Conservation (phyloP, 2,113 vertebrate genomes). For the Strigops habroptila region DNA sequence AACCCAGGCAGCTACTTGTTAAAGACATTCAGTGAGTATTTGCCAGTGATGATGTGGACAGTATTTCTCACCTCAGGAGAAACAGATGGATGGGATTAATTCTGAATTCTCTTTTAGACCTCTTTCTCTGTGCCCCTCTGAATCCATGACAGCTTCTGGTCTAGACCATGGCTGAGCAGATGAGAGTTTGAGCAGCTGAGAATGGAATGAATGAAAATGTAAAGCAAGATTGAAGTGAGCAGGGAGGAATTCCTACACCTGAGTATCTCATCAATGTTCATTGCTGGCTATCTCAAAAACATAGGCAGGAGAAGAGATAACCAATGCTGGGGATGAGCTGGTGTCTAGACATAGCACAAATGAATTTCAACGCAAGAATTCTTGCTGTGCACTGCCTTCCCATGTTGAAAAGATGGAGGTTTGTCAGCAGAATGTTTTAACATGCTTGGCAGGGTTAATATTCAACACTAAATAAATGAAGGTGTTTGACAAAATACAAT, state of each 20-base stretch:
- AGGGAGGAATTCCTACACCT: neutral
- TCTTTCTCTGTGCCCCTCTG: neutral
- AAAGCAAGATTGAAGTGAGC: neutral
- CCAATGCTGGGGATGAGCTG: neutral
- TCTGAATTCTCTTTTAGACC: neutral
- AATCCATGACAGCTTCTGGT: neutral
- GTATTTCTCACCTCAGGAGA: neutral
- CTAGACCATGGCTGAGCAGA: neutral
- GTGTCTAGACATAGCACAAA: neutral
- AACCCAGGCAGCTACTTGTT: neutral
- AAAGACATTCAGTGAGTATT: neutral
- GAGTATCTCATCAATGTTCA: neutral
- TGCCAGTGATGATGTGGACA: neutral
- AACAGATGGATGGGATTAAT: neutral
- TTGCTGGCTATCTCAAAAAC: neutral
- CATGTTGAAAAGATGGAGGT: neutral
- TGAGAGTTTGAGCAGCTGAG: neutral
- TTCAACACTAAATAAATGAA: neutral
- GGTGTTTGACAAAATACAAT: constrained; percentile 39
- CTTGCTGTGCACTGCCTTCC: neutral
- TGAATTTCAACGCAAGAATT: neutral
- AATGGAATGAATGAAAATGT: neutral
- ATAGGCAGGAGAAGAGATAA: neutral
- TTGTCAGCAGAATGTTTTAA: constrained; percentile 17
- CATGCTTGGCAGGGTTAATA: constrained; percentile 38